phyloP scores from a whole-genome alignment of 2,797 vertebrate species.

The Smutsia gigantea region DNA sequence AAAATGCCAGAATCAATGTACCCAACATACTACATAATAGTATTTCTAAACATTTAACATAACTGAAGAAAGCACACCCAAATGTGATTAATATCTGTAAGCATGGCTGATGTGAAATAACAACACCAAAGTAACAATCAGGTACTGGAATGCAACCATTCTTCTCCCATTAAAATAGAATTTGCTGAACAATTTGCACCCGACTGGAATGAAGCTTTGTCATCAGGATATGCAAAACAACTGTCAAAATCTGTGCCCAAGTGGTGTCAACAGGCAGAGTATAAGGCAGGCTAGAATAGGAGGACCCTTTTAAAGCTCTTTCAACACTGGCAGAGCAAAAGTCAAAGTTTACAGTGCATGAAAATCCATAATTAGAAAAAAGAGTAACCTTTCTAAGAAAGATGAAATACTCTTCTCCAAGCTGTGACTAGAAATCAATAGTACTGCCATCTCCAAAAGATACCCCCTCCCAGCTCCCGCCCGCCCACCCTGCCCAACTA shows the following conservation, averaged over 20 bases:
- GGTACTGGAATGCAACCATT: background rate
- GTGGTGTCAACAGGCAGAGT: background rate
- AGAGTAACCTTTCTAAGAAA: constrained; percentile 1
- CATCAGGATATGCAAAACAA: constrained; percentile 8
- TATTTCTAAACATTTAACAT: constrained; percentile 17
- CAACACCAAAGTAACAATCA: constrained; percentile 18
- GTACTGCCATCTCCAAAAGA: background rate
- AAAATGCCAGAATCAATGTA: background rate
- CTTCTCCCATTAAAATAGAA: background rate
- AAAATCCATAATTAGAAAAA: constrained; percentile 22
- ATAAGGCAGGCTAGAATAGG: background rate
- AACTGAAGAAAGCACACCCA: background rate
- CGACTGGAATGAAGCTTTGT: constrained; percentile 19
- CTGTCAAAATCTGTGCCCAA: background rate
- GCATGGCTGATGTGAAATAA: background rate
- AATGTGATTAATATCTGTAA: background rate
- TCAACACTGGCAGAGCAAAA: background rate
- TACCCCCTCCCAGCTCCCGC: no score
- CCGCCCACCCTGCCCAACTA: background rate
- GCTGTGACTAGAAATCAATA: background rate
- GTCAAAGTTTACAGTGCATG: background rate
- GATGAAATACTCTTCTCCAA: background rate
- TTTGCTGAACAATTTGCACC: background rate
- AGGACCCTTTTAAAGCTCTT: constrained; percentile 1
- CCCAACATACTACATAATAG: background rate